Evolutionary conservation across 2,113 vertebrate genomes (phyloP), one percentile per base, ranked within the genome.

Genomic region (Dolichallabes microphthalmus): DNA sequence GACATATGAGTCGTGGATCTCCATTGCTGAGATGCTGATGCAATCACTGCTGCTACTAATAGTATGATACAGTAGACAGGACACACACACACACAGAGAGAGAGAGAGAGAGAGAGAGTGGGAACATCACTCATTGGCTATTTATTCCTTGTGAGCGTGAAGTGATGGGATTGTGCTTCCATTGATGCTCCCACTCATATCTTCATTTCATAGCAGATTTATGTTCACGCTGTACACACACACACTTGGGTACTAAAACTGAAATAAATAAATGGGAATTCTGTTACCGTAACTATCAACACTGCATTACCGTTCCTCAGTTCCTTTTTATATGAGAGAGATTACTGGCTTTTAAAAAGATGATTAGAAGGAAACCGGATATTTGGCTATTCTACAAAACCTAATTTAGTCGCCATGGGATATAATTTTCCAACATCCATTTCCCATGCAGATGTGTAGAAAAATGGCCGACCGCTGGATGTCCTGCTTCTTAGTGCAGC

Each of bases 71-170:
- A 75, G 76, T 32, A 68, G 53, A 84, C 39, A 55, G 66, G 52
- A 45, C 60, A 64, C 32, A n/a, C n/a, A n/a, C n/a, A n/a, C n/a
- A 39, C 35, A 61, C 55, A 83, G 20, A 58, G 9, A 35, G 68
- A 85, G 50, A 61, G n/a, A 58, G 57, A 85, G 27, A 53, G 53
- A 45, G 57, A 45, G 15, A 17, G 8, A 27, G 30, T 63, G 27
- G 2, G 15, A 50, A 75, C 53, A 52, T 60, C 53, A 85, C 39
- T 87, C 50, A 30, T 50, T 27, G 35, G 73, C 11, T 50, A 27
- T 86, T 85, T 85, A 80, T 84, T 57, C n/a, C 55, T 79, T 57
- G 53, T 77, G 22, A 88, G 50, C 64, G 58, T 84, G 53, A 83
- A 85, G 69, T 79, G 55, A 84, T 86, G 75, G 53, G 78, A 82